Evolutionary conservation across 2,113 vertebrate species (phyloP).

Genomic region (Dicentrarchus labrax): DNA sequence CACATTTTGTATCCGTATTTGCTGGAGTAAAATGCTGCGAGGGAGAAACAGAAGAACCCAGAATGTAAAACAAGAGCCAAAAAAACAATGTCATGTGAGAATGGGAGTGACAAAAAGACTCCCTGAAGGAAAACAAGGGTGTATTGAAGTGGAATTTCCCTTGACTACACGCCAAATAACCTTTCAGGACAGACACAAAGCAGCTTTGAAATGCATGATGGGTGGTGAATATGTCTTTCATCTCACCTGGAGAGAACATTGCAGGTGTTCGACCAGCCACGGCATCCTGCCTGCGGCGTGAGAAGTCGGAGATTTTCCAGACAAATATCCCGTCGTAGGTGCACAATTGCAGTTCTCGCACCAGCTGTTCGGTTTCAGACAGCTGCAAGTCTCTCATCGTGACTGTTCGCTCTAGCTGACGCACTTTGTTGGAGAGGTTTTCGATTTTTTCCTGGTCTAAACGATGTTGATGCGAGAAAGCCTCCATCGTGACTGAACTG

Average conservation of each 20-base stretch:
- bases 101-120: slow-evolving; percentile 2
- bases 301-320: slow-evolving; percentile 93
- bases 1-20: slow-evolving; percentile 98
- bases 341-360: slow-evolving; percentile 88
- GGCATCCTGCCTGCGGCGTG: slow-evolving; percentile 91
- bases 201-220: not conserved
- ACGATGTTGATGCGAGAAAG: slow-evolving; percentile 88
- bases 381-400: slow-evolving; percentile 90
- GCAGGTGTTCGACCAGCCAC: slow-evolving; percentile 88
- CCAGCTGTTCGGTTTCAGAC: slow-evolving; percentile 88
- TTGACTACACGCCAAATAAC: not conserved
- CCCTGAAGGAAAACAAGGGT: slow-evolving; percentile 46
- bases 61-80: not conserved
- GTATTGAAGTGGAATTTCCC: slow-evolving; percentile 44
- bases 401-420: slow-evolving; percentile 90
- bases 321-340: slow-evolving; percentile 92
- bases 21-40: slow-evolving; percentile 93
- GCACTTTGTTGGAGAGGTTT: slow-evolving; percentile 88
- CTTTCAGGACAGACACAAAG: not conserved
- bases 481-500: slow-evolving; percentile 86
- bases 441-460: slow-evolving; percentile 93
- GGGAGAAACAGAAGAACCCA: not conserved
- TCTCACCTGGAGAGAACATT: slow-evolving; percentile 95
- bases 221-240: not conserved
- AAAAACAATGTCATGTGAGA: not conserved